Evolutionary conservation across 2,113 vertebrate species (phyloP).

Genomic region (Periophthalmodon schlosseri): DNA sequence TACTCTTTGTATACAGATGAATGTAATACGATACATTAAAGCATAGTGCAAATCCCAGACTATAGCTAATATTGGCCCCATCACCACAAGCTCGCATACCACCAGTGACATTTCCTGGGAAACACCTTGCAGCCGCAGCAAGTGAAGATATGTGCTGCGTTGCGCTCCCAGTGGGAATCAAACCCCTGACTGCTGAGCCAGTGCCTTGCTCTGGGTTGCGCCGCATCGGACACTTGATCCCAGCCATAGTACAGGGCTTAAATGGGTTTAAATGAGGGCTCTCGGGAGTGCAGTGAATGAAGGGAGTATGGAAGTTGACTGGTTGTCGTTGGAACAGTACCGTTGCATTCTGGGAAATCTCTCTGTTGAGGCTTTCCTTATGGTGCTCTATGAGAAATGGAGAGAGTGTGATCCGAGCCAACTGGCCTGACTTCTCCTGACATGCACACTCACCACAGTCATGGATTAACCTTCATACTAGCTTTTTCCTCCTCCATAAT

Average conservation of each 20-base stretch:
- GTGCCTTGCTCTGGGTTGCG: slow-evolving; percentile 42
- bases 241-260: slow-evolving; percentile 49
- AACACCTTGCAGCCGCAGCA: slow-evolving; percentile 25
- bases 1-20: not conserved
- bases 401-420: slow-evolving; percentile 65
- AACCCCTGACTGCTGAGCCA: slow-evolving; percentile 42
- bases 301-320: slow-evolving; percentile 22
- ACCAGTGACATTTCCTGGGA: slow-evolving; percentile 6
- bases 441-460: slow-evolving; percentile 41
- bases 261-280: slow-evolving; percentile 60
- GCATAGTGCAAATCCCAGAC: not conserved
- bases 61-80: not conserved
- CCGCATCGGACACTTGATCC: slow-evolving; percentile 63
- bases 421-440: slow-evolving; percentile 53
- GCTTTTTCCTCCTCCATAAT: slow-evolving; percentile 51
- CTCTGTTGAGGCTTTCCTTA: slow-evolving; percentile 61
- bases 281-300: slow-evolving; percentile 27
- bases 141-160: slow-evolving; percentile 15
- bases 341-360: slow-evolving; percentile 61
- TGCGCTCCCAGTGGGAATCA: slow-evolving; percentile 37
- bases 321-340: slow-evolving; percentile 35
- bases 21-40: not conserved
- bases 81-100: not conserved
- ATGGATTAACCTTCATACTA: slow-evolving; percentile 40
- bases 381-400: slow-evolving; percentile 70